Evolutionary conservation across 1,140 invertebrate species (phyloP), one percentile per base, ranked within the genome.

Genomic region (Eupristina koningsbergeri): DNA sequence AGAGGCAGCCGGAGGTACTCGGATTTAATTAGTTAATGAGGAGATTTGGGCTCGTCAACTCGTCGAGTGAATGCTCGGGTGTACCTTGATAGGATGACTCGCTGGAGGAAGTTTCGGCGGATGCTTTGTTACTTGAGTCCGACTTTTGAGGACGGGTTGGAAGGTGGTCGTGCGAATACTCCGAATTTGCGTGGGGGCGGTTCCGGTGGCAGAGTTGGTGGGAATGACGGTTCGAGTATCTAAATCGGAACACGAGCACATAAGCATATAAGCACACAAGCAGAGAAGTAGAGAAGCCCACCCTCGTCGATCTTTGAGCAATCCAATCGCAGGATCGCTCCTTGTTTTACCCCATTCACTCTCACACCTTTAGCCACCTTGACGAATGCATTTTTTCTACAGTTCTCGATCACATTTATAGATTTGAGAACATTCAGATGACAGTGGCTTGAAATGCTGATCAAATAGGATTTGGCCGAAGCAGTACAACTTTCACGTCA

Each of bases 111-210:
- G 69, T 85, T 81, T 89, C 89, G 11, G 86, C 88, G 1, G 87
- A 89, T 0, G 86, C 87, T 41, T 45, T 78, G 41, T 87, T 89
- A 88, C 86, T 91, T 89, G 88, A 90, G 86, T 89, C 88, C 87
- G 86, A 90, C 81, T 86, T 88, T 89, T 50, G 86, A 26, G 15
- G 83, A 36, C 2, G 3, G 26, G 0, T 6, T 3, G 58, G 5
- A 13, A n/a, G 80, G 75, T 39, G 84, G 84, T 67, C 80, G 34
- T 5, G 84, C 84, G 67, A 85, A 85, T 74, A 85, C 84, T 19
- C 84, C 84, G 31, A 82, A 85, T 26, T 82, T 85, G 5, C 84
- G 47, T 3, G 84, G 84, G 7, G 84, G 80, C 3, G 80, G 69
- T 31, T 83, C 85, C 0, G 53, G 83, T 5, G 83, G 84, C 1